Evolutionary conservation across 2,888 invertebrate species (phyloP).

Genomic region (Silvanus unidentatus): DNA sequence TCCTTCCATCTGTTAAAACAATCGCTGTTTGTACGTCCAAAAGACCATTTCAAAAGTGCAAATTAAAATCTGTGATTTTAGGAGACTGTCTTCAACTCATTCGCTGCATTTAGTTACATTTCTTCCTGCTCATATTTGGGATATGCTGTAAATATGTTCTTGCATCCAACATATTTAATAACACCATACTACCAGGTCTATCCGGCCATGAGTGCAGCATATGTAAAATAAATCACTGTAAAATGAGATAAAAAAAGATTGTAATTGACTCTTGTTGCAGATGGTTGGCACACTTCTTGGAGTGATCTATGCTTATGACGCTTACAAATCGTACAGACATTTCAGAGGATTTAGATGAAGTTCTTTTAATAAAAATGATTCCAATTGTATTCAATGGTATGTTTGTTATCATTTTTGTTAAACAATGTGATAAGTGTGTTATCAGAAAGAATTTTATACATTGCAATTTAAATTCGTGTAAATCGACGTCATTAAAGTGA

Average conservation of each 20-base stretch:
- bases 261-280: constrained; percentile 55
- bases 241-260: not conserved
- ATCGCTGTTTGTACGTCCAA: constrained; percentile 71
- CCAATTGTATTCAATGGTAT: no score
- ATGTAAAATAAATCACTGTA: constrained; percentile 50
- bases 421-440: no score
- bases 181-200: constrained; percentile 75
- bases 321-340: constrained; percentile 67
- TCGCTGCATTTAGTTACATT: constrained; percentile 72
- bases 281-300: constrained; percentile 73
- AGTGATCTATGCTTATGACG: constrained; percentile 70
- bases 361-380: not conserved
- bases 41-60: no score
- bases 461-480: no score
- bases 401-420: no score
- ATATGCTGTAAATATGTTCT: constrained; percentile 68
- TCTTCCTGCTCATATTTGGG: constrained; percentile 76
- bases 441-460: no score
- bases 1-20: constrained; percentile 70
- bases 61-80: constrained; percentile 41
- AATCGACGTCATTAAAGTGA: no score
- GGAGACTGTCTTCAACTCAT: constrained; percentile 74
- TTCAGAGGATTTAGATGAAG: constrained; percentile 56
- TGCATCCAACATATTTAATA: constrained; percentile 68
- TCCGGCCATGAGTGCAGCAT: constrained; percentile 83